Evolutionary conservation across 2,888 invertebrate genomes (phyloP).

Genomic region (Neoascia interrupta): DNA sequence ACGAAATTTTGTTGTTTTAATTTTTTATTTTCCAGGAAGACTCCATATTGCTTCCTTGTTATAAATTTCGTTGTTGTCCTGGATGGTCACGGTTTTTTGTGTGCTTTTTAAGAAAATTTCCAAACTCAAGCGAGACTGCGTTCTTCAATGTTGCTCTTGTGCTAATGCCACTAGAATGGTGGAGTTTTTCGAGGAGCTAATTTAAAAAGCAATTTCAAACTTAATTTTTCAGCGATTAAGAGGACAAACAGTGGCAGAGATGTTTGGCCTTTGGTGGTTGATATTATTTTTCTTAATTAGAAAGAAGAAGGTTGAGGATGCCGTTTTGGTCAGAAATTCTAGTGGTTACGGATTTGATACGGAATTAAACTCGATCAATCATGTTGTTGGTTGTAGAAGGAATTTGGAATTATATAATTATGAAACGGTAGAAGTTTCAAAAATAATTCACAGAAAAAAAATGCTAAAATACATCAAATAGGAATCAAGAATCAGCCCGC

Average conservation of each 20-base stretch:
- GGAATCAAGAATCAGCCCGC: too few relatives aligned
- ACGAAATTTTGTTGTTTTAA: conserved; percentile 45
- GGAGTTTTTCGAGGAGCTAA: conserved; percentile 71
- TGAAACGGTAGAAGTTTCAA: too few relatives aligned
- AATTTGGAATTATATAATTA: too few relatives aligned
- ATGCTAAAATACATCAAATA: too few relatives aligned
- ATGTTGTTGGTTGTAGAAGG: too few relatives aligned
- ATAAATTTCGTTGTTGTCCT: not conserved
- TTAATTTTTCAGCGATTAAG: conserved; percentile 78
- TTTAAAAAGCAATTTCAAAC: conserved; percentile 79
- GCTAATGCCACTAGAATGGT: not conserved
- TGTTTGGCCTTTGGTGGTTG: conserved; percentile 5
- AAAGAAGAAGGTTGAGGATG: conserved; percentile 5
- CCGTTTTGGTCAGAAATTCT: not conserved
- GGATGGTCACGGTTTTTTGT: conserved; percentile 33
- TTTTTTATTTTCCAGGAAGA: conserved; percentile 8
- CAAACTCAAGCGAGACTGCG: conserved; percentile 19
- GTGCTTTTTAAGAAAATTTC: conserved; percentile 34
- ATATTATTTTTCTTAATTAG: conserved; percentile 51
- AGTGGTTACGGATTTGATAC: not conserved
- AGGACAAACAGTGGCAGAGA: conserved; percentile 73
- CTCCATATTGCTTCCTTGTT: conserved; percentile 12
- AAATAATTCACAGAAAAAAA: too few relatives aligned
- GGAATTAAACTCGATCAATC: too few relatives aligned
- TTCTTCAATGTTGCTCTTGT: not conserved